Base-by-base conservation (phyloP, 1,140 invertebrate genomes). In the Papilio glaucus region DNA sequence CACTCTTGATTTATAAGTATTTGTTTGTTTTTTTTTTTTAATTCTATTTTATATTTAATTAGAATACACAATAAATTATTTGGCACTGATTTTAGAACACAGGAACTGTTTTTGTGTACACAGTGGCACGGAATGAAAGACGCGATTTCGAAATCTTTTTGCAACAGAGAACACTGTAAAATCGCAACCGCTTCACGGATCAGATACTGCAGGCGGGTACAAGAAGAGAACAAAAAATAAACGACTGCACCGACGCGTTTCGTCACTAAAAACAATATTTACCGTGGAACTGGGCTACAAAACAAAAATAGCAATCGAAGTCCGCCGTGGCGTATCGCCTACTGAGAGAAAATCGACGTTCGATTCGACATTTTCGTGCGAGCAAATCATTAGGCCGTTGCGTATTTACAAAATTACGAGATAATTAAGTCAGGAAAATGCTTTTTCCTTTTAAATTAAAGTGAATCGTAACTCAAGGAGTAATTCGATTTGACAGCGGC, bases 231-330 rank as follows among this genome's bases (percentile, higher is more conserved):
- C 67, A 69, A 76, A 45, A 81, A 85, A 85, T 85, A 80, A 80
- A 78, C 42, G 74, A 79, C 77, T 80, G 77, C 77, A 87, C 72
- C 77, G 77, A 74, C 72, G 71, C 68, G 85, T 89, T 92, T 88
- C 87, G 78, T 84, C 84, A 89, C 81, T 75, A 84, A 90, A 87
- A 89, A 89, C 84, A 89, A 89, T 90, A 90, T 92, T 87, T 89
- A 88, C 81, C 73, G 76, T 84, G 78, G 80, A 86, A 85, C 77
- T 87, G 84, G 82, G 86, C 83, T 89, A 83, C 81, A 82, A 87
- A 90, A 90, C 84, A 85, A 90, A 92, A 92, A 92, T 92, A 90
- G 88, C 83, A 82, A 77, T 73, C 75, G 68, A 70, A 79, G 39
- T 62, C 74, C 70, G 65, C 71, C 68, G 37, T 38, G 67, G 71